phyloP scores from a whole-genome alignment of 2,797 vertebrate genomes.

The Acridotheres tristis region DNA sequence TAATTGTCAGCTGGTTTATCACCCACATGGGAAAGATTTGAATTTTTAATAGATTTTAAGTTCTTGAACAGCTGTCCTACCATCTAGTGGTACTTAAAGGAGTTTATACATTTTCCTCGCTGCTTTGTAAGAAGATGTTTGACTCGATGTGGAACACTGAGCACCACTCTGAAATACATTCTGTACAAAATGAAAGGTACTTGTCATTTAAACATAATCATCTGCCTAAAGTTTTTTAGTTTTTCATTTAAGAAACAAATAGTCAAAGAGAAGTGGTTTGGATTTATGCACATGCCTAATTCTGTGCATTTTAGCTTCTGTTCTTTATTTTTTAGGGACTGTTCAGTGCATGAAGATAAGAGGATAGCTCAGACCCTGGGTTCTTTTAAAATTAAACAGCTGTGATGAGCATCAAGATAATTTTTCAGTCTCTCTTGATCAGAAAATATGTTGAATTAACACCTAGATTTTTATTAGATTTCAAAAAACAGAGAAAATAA shows the following conservation, averaged over 20 bases:
- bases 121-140: neutral
- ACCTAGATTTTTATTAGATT: neutral
- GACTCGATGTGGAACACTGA: neutral
- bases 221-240: neutral
- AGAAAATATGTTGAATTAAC: neutral
- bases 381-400: neutral
- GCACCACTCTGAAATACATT: neutral
- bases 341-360: neutral
- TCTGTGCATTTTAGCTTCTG: neutral
- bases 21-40: neutral
- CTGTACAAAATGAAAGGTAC: neutral
- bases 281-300: neutral
- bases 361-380: neutral
- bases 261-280: neutral
- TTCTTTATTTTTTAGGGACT: neutral
- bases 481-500: neutral
- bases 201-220: neutral
- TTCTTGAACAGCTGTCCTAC: constrained; percentile 22
- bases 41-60: neutral
- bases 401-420: neutral
- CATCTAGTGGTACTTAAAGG: neutral
- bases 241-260: neutral
- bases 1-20: constrained; percentile 2
- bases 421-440: neutral
- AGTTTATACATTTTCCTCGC: neutral